Percentiles rank a stretch among this genome's conserved stretches.
Evolutionary conservation across 2,113 vertebrate genomes (phyloP).

Genomic region (Podarcis raffonei): DNA sequence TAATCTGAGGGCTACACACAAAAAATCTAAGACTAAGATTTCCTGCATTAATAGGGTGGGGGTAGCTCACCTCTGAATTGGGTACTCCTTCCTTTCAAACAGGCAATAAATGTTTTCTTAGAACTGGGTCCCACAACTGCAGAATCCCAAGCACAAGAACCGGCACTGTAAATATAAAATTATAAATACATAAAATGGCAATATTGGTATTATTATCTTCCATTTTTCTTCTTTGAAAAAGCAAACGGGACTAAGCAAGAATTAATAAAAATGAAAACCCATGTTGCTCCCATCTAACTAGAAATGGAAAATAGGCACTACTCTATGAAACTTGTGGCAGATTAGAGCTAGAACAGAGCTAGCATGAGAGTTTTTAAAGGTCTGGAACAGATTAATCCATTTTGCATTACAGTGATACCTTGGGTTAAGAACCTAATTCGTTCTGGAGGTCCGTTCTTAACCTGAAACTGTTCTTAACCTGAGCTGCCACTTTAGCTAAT

Average conservation of each 20-base stretch:
- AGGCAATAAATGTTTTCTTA: background rate
- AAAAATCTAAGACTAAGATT: background rate
- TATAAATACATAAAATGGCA: background rate
- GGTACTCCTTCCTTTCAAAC: background rate
- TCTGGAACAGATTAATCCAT: too few relatives aligned
- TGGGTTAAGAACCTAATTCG: too few relatives aligned
- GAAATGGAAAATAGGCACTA: background rate
- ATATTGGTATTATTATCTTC: background rate
- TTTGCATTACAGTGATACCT: too few relatives aligned
- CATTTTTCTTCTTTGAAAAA: background rate
- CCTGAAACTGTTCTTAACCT: too few relatives aligned
- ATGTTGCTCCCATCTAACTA: background rate
- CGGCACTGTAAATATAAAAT: background rate
- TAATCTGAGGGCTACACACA: too few relatives aligned
- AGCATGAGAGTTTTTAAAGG: background rate
- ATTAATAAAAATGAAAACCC: background rate
- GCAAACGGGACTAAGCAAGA: background rate
- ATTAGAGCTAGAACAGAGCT: background rate
- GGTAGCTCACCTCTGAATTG: background rate
- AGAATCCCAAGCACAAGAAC: background rate
- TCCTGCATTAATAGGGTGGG: too few relatives aligned
- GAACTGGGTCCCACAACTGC: too few relatives aligned
- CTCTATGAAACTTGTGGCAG: background rate
- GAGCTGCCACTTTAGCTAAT: too few relatives aligned
- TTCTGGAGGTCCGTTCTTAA: too few relatives aligned